Percentiles rank a stretch among this genome's conserved stretches.
phyloP scores from a whole-genome alignment of 64 coral and sea anemone species.

The Montipora capricornis region DNA sequence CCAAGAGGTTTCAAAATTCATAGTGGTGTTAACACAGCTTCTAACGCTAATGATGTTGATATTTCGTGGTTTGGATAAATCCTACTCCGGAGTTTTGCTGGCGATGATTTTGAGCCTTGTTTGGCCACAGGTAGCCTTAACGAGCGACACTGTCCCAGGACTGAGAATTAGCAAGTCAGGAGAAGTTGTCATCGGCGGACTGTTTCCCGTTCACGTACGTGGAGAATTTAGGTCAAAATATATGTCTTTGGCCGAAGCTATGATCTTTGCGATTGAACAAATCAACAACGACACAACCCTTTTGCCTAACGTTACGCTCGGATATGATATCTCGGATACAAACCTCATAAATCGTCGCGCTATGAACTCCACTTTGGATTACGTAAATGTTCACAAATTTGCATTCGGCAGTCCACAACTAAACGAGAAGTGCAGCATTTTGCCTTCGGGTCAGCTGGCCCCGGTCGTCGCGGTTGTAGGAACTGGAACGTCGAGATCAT shows the following conservation, averaged over 20 bases:
- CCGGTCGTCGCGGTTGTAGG: too few relatives aligned
- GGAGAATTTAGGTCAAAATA: conserved; percentile 64
- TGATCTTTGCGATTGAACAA: conserved; percentile 78
- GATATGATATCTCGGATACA: too few relatives aligned
- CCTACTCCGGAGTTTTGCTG: background rate
- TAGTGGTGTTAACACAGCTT: background rate
- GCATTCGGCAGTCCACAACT: too few relatives aligned
- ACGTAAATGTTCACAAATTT: too few relatives aligned
- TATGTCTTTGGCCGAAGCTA: conserved; percentile 80
- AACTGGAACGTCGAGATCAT: too few relatives aligned
- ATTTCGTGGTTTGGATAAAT: background rate
- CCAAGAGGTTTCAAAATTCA: background rate
- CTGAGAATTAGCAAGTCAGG: conserved; percentile 51
- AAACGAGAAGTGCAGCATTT: too few relatives aligned
- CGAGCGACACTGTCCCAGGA: background rate
- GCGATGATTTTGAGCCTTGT: background rate
- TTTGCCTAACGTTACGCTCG: conserved; percentile 15
- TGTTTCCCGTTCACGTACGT: conserved; percentile 80
- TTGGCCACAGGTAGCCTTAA: background rate
- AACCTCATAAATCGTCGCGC: too few relatives aligned
- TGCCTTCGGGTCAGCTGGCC: too few relatives aligned
- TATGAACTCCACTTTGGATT: too few relatives aligned
- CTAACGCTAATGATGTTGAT: background rate
- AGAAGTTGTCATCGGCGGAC: conserved; percentile 72
- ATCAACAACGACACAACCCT: conserved; percentile 76